Conservation (phyloP, 2,113 vertebrate genomes). For the Periophthalmus modestus region DNA sequence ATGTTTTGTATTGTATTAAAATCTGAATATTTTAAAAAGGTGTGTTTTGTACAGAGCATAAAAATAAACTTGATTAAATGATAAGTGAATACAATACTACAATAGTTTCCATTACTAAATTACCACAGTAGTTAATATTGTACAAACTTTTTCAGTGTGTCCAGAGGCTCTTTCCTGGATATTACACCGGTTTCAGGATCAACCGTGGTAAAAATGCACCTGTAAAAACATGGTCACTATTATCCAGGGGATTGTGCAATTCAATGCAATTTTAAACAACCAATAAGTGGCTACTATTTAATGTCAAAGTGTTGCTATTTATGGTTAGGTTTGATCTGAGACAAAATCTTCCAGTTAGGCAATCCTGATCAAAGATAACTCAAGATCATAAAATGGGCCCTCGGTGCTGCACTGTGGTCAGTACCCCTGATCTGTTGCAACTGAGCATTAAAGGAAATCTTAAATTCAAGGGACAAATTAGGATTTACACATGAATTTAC, state of each 20-base stretch:
- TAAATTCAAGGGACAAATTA: no score
- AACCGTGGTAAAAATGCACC: constrained; percentile 91
- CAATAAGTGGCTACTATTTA: neutral
- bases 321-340: no score
- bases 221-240: constrained; percentile 49
- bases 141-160: constrained; percentile 88
- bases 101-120: neutral
- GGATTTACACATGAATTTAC: no score
- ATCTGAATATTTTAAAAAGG: no score
- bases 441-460: no score
- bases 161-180: constrained; percentile 87
- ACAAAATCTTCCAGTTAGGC: no score
- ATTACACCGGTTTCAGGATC: constrained; percentile 91
- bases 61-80: neutral
- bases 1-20: neutral
- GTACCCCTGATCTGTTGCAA: no score
- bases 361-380: no score
- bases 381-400: neutral
- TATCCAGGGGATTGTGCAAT: no score
- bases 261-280: neutral
- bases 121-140: neutral
- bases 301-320: neutral
- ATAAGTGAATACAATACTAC: neutral
- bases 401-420: no score
- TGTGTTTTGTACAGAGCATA: no score